Evolutionary conservation across 2,797 vertebrate species (phyloP), one percentile per base, ranked within the genome.

Genomic region (Euphonia xanthogaster): DNA sequence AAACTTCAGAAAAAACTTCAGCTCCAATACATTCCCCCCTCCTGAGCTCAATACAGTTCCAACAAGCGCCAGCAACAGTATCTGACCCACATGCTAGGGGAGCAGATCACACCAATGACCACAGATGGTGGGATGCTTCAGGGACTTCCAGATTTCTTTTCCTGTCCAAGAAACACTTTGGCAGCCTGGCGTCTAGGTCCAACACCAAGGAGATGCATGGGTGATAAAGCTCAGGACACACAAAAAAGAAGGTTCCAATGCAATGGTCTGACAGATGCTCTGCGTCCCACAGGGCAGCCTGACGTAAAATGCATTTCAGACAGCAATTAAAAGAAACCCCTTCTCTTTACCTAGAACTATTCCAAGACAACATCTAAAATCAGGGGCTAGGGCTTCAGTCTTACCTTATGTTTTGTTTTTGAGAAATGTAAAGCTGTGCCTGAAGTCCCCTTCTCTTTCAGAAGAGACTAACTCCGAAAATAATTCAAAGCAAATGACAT

Each of bases 101-200:
- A 79, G 48, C 40, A 90, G 72, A 90, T 57, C 31, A 70, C 31
- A 51, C 20, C 65, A 50, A 6, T 33, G 58, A 48, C 10, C 6
- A 2, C 0, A 0, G 27, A 53, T 9, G 17, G 30, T 5, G 15
- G 20, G 54, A 77, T 31, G 9, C n/a, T 16, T 54, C 4, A 2
- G 14, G 39, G 24, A 68, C n/a, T 62, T 51, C 27, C 31, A 68
- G 12, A 72, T 33, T 40, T 33, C 57, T 77, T 54, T 21, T 68
- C 44, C 40, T 55, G n/a, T 30, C 62, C 65, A 87, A 79, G 48
- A 70, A 81, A 89, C 13, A 51, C 10, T 79, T 39, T 33, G 35
- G 33, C 53, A 88, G 65, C 23, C n/a, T 63, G 54, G 60, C 30
- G 70, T 61, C 65, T 33, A 33, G 1, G 10, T 54, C 28, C 51